Conservation (phyloP, 2,888 invertebrate genomes). For the Margaritifera margaritifera region DNA sequence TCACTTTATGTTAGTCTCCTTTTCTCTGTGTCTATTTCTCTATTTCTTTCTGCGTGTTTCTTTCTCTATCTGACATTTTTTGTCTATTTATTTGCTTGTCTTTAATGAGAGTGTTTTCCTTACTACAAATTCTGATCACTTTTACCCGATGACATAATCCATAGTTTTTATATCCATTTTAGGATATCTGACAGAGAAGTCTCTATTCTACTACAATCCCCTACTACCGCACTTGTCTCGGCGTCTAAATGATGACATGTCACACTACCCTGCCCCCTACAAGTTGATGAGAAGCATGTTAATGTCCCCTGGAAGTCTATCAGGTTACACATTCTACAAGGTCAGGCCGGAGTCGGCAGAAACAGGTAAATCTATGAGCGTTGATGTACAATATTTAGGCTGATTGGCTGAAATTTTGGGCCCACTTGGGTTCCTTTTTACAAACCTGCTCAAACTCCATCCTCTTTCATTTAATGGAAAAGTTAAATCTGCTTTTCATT, state of each 20-base stretch:
- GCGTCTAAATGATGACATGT: conserved; percentile 69
- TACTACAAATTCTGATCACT: too few relatives aligned
- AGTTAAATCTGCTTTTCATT: too few relatives aligned
- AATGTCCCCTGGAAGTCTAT: conserved; percentile 67
- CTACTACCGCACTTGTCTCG: conserved; percentile 63
- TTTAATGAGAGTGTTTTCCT: background rate
- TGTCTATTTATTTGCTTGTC: background rate
- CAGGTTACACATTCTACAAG: conserved; percentile 69
- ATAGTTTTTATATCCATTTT: conserved; percentile 20
- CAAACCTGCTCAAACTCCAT: too few relatives aligned
- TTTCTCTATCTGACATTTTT: background rate
- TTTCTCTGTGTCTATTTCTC: too few relatives aligned
- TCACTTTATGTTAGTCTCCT: too few relatives aligned
- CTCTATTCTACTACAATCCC: conserved; percentile 65
- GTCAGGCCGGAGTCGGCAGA: conserved; percentile 52
- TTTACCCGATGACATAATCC: too few relatives aligned
- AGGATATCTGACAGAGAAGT: conserved; percentile 69
- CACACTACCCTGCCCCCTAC: conserved; percentile 69
- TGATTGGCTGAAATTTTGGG: too few relatives aligned
- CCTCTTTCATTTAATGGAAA: too few relatives aligned
- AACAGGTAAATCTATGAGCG: conserved; percentile 31
- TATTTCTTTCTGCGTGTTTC: background rate
- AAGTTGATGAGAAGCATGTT: conserved; percentile 70
- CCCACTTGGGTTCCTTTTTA: too few relatives aligned
- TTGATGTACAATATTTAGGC: background rate